Evolutionary conservation across 1,140 invertebrate species (phyloP), one percentile per base, ranked within the genome.

Genomic region (Aphidius ervi): DNA sequence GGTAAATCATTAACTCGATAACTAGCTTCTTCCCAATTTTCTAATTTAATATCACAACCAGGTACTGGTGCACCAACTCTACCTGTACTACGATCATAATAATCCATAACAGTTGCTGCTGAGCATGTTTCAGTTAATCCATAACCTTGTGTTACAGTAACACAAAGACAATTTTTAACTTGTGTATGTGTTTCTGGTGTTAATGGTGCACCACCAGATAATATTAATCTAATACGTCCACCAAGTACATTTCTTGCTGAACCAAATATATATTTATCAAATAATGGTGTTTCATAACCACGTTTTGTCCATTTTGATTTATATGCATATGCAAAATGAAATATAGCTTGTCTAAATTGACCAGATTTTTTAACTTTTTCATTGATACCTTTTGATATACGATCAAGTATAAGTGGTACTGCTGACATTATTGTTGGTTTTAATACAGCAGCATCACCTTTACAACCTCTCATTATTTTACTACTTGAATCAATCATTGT

Each of bases 121-220:
- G 45, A 46, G 40, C 7, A 46, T 20, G 56, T 63, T 52, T 60
- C 83, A 82, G 80, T 81, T 88, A 79, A 74, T 95, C 89, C 85
- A 93, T 91, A 57, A 97, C 97, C 97, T 75, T 97, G 94, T 53
- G 93, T 86, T 31, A 99, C 86, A 49, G 89, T 88, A 48, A 92
- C 88, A 74, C 94, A 97, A 31, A 99, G 84, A 74, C 94, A 97
- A 59, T 93, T 87, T 74, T 95, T 91, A 66, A 98, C 93, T 75
- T 98, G 96, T 68, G 89, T 86, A 72, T 99, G 96, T 7, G 96
- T 98, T 70, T 98, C 94, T 4, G 93, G 86, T n/a, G 93, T 93
- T 0, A 99, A 82, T 23, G 96, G 96, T 43, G 97, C 97, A 63
- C 96, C 96, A 56, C 97, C 97, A 16, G 86, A 87, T 59, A 98